phyloP scores from a whole-genome alignment of 2,888 invertebrate species.

The Sipha maydis region DNA sequence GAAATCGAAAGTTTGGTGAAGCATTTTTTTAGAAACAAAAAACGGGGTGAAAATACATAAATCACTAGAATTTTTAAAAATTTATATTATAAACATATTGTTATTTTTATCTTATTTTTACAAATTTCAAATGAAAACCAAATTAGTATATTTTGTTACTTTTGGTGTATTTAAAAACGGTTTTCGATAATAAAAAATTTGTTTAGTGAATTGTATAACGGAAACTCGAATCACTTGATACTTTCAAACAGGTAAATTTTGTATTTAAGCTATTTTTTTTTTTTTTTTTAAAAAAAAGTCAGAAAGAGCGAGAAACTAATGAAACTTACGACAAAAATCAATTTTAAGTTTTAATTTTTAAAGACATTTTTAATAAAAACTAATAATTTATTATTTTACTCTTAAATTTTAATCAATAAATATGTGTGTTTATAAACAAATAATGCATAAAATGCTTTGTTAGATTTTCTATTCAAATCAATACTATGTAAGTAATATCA shows the following conservation, averaged over 20 bases:
- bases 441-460: not conserved
- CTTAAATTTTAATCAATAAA: not conserved
- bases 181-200: not conserved
- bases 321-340: too few species aligned
- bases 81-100: not conserved
- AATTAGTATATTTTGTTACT: not conserved
- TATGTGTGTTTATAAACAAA: not conserved
- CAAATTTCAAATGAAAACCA: not conserved
- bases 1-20: not conserved
- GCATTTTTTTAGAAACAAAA: not conserved
- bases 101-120: not conserved
- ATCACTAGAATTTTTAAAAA: not conserved
- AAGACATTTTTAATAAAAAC: too few species aligned
- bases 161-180: not conserved
- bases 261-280: not conserved
- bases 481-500: not conserved
- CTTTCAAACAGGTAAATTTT: not conserved
- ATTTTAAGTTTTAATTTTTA: too few species aligned
- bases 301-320: too few species aligned
- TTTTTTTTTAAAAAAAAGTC: not conserved
- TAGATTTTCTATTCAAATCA: not conserved
- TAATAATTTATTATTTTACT: not conserved
- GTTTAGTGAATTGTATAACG: not conserved
- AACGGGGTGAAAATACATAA: not conserved
- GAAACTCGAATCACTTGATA: not conserved